These are phyloP conservation scores for Danionella dracula DNA, from an alignment of 2,797 vertebrate genomes.

Conservation along the genomic window DNA sequence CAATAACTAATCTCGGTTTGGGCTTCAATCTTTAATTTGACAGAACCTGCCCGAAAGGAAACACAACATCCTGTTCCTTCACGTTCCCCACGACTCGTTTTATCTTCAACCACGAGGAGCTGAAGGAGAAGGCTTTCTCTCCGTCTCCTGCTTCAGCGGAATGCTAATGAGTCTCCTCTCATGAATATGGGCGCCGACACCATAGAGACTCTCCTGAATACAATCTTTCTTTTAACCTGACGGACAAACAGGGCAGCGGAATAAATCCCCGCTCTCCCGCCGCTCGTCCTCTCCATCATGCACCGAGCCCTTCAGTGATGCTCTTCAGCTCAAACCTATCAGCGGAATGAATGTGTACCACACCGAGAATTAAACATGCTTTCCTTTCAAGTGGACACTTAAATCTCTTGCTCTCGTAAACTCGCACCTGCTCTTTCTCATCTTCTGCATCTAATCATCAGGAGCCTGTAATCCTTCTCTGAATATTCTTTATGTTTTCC, in stretches of 20 bases:
- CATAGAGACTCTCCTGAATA: constrained; percentile 35
- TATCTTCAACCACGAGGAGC: constrained; percentile 34
- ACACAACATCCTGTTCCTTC: constrained; percentile 19
- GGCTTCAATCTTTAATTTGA: constrained; percentile 21
- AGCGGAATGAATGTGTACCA: background rate
- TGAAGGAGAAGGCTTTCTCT: constrained; percentile 33
- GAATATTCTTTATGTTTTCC: too few species aligned
- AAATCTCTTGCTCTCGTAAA: background rate
- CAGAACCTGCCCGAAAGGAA: constrained; percentile 23
- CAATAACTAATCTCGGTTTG: constrained; percentile 27
- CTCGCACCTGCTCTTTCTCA: background rate
- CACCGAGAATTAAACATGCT: background rate
- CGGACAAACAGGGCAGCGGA: constrained; percentile 20
- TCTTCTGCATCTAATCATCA: background rate
- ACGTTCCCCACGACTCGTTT: constrained; percentile 20
- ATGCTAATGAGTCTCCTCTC: constrained; percentile 31
- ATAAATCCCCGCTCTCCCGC: background rate
- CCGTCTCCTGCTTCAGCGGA: constrained; percentile 3
- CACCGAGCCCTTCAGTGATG: background rate
- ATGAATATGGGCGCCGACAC: constrained; percentile 37
- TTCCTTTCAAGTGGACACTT: background rate
- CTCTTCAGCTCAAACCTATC: background rate
- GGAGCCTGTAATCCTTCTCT: background rate
- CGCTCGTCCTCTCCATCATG: constrained; percentile 9
- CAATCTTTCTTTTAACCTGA: constrained; percentile 37